Conservation (phyloP, 1,140 invertebrate species). For the Zaprionus capensis region DNA sequence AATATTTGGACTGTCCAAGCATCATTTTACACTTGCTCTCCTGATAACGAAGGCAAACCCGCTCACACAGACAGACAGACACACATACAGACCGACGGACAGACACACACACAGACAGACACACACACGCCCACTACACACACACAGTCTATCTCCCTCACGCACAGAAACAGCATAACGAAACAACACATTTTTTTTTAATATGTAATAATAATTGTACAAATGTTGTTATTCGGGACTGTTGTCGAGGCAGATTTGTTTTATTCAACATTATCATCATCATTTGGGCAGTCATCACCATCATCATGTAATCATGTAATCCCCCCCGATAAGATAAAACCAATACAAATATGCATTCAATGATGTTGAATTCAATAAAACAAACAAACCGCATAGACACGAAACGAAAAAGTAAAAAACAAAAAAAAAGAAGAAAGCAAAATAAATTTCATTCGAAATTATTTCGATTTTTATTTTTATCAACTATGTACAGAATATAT, state of each 20-base stretch:
- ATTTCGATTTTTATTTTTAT: background rate
- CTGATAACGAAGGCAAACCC: conserved; percentile 14
- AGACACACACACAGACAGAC: background rate
- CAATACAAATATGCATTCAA: conserved; percentile 30
- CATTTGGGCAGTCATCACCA: background rate
- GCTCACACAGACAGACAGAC: conserved; percentile 4
- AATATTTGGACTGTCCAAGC: conserved; percentile 20
- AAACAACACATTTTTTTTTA: conserved; percentile 31
- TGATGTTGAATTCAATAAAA: conserved; percentile 54
- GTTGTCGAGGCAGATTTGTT: conserved; percentile 28
- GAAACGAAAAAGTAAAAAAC: background rate
- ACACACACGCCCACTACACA: conserved; percentile 4
- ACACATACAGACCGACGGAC: conserved; percentile 8
- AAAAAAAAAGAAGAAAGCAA: background rate
- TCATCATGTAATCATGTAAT: background rate
- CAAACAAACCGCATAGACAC: background rate
- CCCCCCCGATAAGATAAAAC: conserved; percentile 1
- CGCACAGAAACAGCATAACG: background rate
- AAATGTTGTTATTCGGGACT: conserved; percentile 39
- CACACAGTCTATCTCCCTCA: background rate
- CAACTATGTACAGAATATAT: conserved; percentile 7
- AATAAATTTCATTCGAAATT: conserved; percentile 4
- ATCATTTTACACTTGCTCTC: conserved; percentile 1
- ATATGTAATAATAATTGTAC: conserved; percentile 43
- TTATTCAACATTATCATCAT: background rate